Base-by-base conservation (phyloP, 2,888 invertebrate species). In the Epistrophe eligans region DNA sequence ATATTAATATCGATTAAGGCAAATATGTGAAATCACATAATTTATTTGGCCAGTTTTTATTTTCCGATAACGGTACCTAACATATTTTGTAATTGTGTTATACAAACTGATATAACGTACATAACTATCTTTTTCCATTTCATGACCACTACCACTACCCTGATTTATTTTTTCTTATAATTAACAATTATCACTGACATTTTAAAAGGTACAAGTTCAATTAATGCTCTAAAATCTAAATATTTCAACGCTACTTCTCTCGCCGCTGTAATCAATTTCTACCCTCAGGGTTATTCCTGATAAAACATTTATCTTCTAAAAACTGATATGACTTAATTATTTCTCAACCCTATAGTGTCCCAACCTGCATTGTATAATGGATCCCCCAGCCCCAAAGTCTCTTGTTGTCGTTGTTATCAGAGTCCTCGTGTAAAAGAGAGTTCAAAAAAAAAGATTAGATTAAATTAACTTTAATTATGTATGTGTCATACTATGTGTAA, bases 391-490 rank as follows among this genome's bases (percentile, higher is more conserved):
- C 74, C 40, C 52, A 43, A 32, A 40, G 11, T 48, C 57, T 40
- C 17, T 84, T 60, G 81, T 64, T 70, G 48, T 48, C 17, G 17
- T 50, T 35, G 74, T 87, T 87, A 87, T 85, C 85, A 73, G 43
- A 67, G 55, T 62, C 66, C 58, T 43, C 55, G 15, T 45, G n/a
- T 70, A 40, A 28, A 55, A 74, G 74, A 70, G 73, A 77, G 74
- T 79, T 83, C 74, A 87, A 71, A 35, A 66, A 40, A 11, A 84
- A 62, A 82, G 85, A 87, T 87, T 79, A 87, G 85, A 87, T 87
- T 83, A 87, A 83, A 87, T 87, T 87, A 83, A 74, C 83, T 74
- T 74, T 83, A 83, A 87, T 87, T 87, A 79, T 87, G 85, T 87
- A 79, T 87, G 85, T 83, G 82, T 87, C 77, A 87, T 50, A 58